Base-by-base conservation (phyloP, 2,888 invertebrate genomes). In the Noctua janthe region DNA sequence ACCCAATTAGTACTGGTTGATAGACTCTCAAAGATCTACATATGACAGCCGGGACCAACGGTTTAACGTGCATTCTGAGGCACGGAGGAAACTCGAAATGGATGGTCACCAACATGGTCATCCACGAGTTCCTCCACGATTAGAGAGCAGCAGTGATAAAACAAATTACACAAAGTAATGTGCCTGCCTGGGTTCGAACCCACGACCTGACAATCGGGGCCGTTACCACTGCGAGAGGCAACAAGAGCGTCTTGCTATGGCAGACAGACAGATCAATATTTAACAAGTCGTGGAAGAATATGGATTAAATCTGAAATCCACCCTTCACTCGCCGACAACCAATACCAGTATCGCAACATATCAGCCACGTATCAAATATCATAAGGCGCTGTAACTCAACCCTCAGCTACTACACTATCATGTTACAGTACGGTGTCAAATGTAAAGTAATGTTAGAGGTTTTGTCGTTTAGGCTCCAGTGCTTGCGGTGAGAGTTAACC, bases 381-480 rank as follows among this genome's bases (percentile, higher is more conserved):
- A 71, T 73, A 87, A 69, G 84, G 54, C 29, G 17, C 80, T 54
- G 84, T 84, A 84, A 84, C 72, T 13, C 15, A 78, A 84, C 43
- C 70, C 80, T 47, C 17, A 35, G 3, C 39, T 35, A 23, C 66
- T 47, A 1, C 66, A 39, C 62, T 82, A 35, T 83, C 70, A 39
- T 39, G 15, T 81, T 51, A 70, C 69, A 35, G 64, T 74, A 49
- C 66, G 72, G 81, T 88, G 74, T 82, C 85, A 70, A 56, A 64
- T 74, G 64, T 69, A 62, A 2, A n/a, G 90, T 90, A 85, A 89
- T 71, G 69, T 67, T 76, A 88, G 79, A 87, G 89, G 87, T 83
- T 81, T 81, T 64, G 77, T 43, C 89, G 81, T 81, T 87, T 89
- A 87, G 72, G 88, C 87, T 81, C 29, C 77, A 88, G 20, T 84